Conservation (phyloP, 2,113 vertebrate species). For the Columba livia region DNA sequence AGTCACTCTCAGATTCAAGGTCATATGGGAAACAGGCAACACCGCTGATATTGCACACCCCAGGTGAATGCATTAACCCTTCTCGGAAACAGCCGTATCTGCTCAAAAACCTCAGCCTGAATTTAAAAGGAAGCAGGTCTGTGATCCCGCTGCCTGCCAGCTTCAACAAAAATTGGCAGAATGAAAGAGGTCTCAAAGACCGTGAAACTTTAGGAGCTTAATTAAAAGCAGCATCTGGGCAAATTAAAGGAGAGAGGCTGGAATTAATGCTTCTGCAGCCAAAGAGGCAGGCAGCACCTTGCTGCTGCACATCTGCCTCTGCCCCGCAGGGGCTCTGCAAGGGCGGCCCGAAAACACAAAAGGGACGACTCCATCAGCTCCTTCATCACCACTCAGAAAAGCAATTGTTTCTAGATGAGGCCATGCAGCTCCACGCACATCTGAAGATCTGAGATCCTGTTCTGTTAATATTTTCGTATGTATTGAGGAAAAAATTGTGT, state of each 20-base stretch:
- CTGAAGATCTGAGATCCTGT: neutral
- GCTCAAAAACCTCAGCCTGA: neutral
- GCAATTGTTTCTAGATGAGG: neutral
- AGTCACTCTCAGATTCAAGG: conserved; percentile 31
- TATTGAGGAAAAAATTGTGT: neutral
- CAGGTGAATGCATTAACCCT: conserved; percentile 42
- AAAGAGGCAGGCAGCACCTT: conserved; percentile 25
- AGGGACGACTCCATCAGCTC: neutral
- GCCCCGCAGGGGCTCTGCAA: neutral
- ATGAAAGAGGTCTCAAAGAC: conserved; percentile 33
- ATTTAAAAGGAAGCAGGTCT: neutral
- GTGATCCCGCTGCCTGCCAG: neutral
- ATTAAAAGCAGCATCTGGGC: conserved; percentile 61
- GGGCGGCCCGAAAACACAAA: neutral
- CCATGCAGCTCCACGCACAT: neutral
- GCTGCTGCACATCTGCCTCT: conserved; percentile 45
- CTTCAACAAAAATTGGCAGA: neutral
- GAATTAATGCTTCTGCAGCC: neutral
- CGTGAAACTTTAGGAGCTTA: conserved; percentile 30
- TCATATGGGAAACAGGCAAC: neutral
- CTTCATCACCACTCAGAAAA: neutral
- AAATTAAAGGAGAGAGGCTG: conserved; percentile 36
- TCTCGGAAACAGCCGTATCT: neutral
- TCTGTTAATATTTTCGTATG: neutral
- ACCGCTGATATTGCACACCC: conserved; percentile 14